phyloP scores from a whole-genome alignment of 1,140 invertebrate genomes.

The Agrilus planipennis region DNA sequence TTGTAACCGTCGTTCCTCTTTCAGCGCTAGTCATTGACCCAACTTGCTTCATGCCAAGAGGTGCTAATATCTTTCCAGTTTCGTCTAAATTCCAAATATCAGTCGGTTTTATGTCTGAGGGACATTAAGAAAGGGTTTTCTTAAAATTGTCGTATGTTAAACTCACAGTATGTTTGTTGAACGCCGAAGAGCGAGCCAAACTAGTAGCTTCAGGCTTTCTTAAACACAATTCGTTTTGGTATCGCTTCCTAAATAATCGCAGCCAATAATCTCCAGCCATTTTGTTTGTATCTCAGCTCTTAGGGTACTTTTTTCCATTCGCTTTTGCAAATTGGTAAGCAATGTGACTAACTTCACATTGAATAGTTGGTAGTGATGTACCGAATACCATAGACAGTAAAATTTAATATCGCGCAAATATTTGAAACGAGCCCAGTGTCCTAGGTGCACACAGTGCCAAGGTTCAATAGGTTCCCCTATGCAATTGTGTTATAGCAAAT shows the following conservation, averaged over 20 bases:
- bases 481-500: no score
- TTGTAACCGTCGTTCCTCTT: constrained; percentile 25
- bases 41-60: constrained; percentile 27
- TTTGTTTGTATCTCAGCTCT: constrained; percentile 5
- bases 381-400: no score
- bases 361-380: no score
- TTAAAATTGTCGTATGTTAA: constrained; percentile 14
- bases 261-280: constrained; percentile 17
- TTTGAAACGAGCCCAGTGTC: no score
- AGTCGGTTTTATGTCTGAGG: background rate
- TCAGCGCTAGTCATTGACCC: constrained; percentile 27
- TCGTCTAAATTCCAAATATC: constrained; percentile 10
- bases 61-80: constrained; percentile 16
- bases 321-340: constrained; percentile 13
- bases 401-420: no score
- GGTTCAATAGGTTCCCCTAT: no score
- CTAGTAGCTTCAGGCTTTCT: constrained; percentile 21
- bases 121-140: background rate
- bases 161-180: constrained; percentile 18
- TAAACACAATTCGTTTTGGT: constrained; percentile 13
- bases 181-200: constrained; percentile 15
- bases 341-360: no score
- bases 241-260: constrained; percentile 11
- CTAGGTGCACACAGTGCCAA: no score
- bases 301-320: constrained; percentile 8